phyloP scores from a whole-genome alignment of 2,113 vertebrate species.

The Triplophysa rosa region DNA sequence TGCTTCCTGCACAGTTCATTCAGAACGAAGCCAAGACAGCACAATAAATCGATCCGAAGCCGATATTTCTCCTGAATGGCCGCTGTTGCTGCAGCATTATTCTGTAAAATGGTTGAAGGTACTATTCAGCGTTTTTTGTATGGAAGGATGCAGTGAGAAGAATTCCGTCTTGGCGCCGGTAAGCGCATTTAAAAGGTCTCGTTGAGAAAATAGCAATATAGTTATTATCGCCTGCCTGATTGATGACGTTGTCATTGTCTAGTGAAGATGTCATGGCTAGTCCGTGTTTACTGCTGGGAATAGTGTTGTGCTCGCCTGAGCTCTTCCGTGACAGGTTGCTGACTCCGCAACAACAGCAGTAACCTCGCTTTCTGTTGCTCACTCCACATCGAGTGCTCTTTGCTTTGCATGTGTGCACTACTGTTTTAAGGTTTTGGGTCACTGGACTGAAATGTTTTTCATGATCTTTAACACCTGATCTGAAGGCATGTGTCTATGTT shows the following conservation, averaged over 20 bases:
- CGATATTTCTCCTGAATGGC: constrained; percentile 7
- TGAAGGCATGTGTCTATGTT: no score
- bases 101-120: background rate
- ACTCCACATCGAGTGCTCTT: background rate
- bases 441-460: no score
- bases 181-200: background rate
- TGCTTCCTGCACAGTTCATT: constrained; percentile 43
- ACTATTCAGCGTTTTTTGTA: background rate
- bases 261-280: constrained; percentile 51
- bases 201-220: background rate
- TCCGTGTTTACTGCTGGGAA: constrained; percentile 61
- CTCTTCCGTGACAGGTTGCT: constrained; percentile 61
- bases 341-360: constrained; percentile 62
- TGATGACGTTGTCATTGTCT: constrained; percentile 52
- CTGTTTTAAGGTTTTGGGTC: no score
- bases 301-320: constrained; percentile 60
- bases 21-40: constrained; percentile 6
- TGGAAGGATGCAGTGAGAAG: background rate
- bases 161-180: background rate
- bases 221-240: constrained; percentile 56
- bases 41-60: constrained; percentile 9
- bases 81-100: background rate
- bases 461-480: no score
- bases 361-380: background rate
- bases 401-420: no score